These are phyloP conservation scores for Murina feae DNA, from an alignment of 2,113 vertebrate genomes.

Conservation along the genomic window DNA sequence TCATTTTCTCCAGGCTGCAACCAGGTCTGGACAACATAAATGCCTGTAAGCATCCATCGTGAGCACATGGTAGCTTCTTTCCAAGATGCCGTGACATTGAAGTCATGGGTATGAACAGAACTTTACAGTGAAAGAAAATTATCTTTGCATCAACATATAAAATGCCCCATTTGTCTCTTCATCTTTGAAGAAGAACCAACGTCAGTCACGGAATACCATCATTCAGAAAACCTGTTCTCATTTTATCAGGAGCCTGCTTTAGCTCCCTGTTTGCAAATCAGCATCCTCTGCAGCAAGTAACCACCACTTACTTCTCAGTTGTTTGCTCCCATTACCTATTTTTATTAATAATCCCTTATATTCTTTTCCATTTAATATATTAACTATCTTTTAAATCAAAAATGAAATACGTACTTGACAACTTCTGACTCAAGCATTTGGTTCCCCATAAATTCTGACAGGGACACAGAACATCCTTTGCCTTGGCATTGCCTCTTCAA, in stretches of 20 bases:
- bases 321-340: not conserved
- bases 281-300: not conserved
- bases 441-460: constrained; percentile 64
- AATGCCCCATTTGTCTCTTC: constrained; percentile 23
- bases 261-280: not conserved
- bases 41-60: not conserved
- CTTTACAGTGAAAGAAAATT: constrained; percentile 41
- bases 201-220: not conserved
- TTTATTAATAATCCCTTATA: constrained; percentile 32
- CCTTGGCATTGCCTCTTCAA: constrained; percentile 66
- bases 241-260: not conserved
- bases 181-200: not conserved
- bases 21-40: constrained; percentile 28
- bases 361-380: constrained; percentile 50
- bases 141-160: constrained; percentile 48
- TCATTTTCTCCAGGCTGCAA: constrained; percentile 51
- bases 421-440: constrained; percentile 9
- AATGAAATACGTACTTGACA: constrained; percentile 68
- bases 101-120: constrained; percentile 43
- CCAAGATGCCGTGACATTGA: constrained; percentile 33
- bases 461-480: constrained; percentile 42
- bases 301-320: not conserved
- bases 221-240: not conserved
- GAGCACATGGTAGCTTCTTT: constrained; percentile 30
- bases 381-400: constrained; percentile 48